Percentiles rank a stretch among this genome's conserved stretches.
phyloP scores from a whole-genome alignment of 2,113 vertebrate species.

The Paradisaea rubra region DNA sequence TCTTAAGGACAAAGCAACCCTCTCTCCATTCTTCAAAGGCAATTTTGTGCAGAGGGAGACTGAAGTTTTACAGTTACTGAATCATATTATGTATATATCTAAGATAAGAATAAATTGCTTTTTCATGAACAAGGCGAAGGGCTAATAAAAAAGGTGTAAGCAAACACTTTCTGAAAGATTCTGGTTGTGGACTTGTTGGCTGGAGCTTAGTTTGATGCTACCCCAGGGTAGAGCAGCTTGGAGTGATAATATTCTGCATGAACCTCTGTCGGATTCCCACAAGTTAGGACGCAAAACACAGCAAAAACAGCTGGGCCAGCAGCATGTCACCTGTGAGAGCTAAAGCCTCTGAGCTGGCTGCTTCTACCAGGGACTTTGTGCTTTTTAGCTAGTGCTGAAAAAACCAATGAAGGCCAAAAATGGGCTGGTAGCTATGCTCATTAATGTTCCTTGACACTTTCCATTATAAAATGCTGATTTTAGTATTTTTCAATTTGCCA shows the following conservation, averaged over 20 bases:
- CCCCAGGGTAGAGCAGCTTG: background rate
- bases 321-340: background rate
- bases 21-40: background rate
- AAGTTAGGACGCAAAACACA: rapidly evolving
- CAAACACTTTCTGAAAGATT: background rate
- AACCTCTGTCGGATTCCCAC: background rate
- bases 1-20: background rate
- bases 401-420: background rate
- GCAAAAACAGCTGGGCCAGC: background rate
- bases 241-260: background rate
- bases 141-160: background rate
- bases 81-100: background rate
- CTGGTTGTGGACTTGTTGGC: background rate
- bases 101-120: background rate
- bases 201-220: background rate
- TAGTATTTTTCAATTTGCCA: background rate
- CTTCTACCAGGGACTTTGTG: background rate
- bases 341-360: background rate
- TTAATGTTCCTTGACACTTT: background rate
- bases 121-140: background rate
- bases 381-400: background rate
- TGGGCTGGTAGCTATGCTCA: background rate
- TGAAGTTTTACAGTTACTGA: background rate
- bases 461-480: background rate
- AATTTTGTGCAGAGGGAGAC: background rate